A percentile compares a stretch with the other conserved stretches of the same genome.
phyloP scores from a whole-genome alignment of 1,140 invertebrate genomes.

The Batillaria attramentaria region DNA sequence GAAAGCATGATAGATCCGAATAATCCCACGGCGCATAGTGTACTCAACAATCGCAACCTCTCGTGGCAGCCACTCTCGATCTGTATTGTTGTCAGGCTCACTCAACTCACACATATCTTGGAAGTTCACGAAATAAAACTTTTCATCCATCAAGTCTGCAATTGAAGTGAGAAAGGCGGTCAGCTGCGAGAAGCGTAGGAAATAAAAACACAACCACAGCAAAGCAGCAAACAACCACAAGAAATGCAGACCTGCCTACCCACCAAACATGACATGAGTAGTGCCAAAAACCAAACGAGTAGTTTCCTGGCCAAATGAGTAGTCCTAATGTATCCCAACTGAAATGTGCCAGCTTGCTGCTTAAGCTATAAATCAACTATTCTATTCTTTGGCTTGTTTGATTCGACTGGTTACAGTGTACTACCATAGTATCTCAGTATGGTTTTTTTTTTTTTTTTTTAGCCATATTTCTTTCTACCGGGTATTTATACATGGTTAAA shows the following conservation, averaged over 20 bases:
- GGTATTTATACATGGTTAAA: too few relatives aligned
- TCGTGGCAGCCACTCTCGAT: slow-evolving; percentile 9
- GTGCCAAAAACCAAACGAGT: too few relatives aligned
- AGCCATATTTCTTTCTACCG: neutral
- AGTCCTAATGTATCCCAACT: too few relatives aligned
- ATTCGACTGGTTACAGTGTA: too few relatives aligned
- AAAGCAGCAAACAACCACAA: too few relatives aligned
- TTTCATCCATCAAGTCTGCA: slow-evolving; percentile 15
- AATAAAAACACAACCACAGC: neutral
- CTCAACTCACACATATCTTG: slow-evolving; percentile 25
- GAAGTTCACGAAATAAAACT: slow-evolving; percentile 23
- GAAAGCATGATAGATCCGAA: slow-evolving; percentile 1
- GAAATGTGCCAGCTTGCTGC: too few relatives aligned
- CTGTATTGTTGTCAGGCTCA: neutral
- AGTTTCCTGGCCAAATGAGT: too few relatives aligned
- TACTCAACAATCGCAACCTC: slow-evolving; percentile 15
- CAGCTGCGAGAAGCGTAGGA: neutral
- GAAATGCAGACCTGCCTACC: too few relatives aligned
- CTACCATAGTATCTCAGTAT: too few relatives aligned
- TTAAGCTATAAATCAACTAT: too few relatives aligned
- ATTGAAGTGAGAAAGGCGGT: neutral
- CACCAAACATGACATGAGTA: too few relatives aligned
- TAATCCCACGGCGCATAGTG: slow-evolving; percentile 1
- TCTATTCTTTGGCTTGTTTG: too few relatives aligned
- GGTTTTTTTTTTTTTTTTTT: neutral